These are phyloP conservation scores for Tipula lateralis DNA, from an alignment of 2,888 invertebrate genomes.

Conservation along the genomic window DNA sequence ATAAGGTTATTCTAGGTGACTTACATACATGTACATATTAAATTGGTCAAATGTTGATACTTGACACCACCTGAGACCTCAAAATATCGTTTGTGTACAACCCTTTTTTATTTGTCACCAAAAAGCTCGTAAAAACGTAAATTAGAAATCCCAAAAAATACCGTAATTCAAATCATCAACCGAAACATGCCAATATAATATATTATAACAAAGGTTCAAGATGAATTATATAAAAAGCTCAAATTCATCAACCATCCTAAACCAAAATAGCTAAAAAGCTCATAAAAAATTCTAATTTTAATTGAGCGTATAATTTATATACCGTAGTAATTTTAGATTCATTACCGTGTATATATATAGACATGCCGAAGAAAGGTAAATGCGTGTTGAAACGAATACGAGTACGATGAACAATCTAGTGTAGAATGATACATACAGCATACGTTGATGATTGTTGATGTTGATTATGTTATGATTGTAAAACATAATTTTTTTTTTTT, in stretches of 20 bases:
- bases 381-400: background rate
- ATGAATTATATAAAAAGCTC: background rate
- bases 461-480: conserved; percentile 19
- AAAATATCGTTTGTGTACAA: background rate
- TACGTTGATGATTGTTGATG: background rate
- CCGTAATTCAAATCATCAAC: conserved; percentile 13
- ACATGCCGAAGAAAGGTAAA: background rate
- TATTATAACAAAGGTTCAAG: background rate
- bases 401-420: background rate
- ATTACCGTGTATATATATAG: background rate
- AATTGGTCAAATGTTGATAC: background rate
- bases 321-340: conserved; percentile 7
- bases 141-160: background rate
- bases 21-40: no score
- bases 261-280: background rate
- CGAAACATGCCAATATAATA: background rate
- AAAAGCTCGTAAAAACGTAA: background rate
- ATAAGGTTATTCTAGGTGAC: background rate
- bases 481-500: background rate
- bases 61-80: background rate
- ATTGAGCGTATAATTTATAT: background rate
- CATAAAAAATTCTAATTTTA: conserved; percentile 5
- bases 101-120: background rate
- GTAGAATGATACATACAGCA: background rate
- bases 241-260: conserved; percentile 19